Evolutionary conservation across 2,113 vertebrate species (phyloP).

Genomic region (Chroicocephalus ridibundus): DNA sequence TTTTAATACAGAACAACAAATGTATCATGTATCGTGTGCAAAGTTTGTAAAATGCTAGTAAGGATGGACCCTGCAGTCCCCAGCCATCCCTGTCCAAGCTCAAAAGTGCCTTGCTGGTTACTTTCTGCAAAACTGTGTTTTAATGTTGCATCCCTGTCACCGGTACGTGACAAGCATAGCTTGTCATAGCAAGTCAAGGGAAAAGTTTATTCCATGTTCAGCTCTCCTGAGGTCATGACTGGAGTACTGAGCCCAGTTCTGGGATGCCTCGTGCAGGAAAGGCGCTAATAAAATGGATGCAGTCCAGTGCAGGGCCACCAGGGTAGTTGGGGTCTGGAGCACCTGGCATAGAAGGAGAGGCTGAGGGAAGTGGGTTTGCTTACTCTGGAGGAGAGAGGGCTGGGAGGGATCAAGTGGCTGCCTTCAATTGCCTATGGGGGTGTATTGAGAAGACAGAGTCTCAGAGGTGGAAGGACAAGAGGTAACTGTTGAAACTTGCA

Average conservation of each 20-base stretch:
- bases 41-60: background rate
- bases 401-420: background rate
- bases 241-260: background rate
- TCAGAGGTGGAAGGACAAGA: rapidly evolving
- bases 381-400: background rate
- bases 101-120: background rate
- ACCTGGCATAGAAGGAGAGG: background rate
- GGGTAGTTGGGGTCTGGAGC: background rate
- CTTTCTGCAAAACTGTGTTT: background rate
- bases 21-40: background rate
- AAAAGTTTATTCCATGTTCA: background rate
- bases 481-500: background rate
- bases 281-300: background rate
- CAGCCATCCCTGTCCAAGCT: background rate
- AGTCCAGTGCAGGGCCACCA: background rate
- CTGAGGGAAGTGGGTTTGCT: background rate
- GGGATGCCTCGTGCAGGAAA: background rate
- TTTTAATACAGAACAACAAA: background rate
- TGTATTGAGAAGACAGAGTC: background rate
- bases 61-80: background rate
- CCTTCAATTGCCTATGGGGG: rapidly evolving
- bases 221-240: background rate
- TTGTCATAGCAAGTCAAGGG: background rate
- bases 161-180: background rate
- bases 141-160: background rate